A percentile compares a stretch with the other conserved stretches of the same genome.
Conservation (phyloP, 2,797 vertebrate species). For the Gymnocypris eckloni region DNA sequence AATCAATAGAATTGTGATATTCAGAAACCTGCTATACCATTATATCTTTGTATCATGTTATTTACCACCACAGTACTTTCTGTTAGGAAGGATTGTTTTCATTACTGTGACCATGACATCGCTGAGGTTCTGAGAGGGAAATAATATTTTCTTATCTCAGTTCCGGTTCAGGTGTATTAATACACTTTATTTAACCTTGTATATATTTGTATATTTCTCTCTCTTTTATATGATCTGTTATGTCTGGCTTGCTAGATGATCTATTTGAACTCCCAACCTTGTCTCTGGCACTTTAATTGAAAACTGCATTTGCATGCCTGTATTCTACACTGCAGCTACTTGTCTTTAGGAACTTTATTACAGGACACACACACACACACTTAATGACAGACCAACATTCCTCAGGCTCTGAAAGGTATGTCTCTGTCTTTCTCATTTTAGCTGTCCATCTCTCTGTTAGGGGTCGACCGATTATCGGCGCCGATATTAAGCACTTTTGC, state of each 20-base stretch:
- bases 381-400: constrained; percentile 50
- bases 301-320: constrained; percentile 19
- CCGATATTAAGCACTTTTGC: too few relatives aligned
- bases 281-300: constrained; percentile 17
- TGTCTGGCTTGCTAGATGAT: neutral
- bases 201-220: neutral
- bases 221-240: neutral
- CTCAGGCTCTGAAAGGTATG: constrained; percentile 25
- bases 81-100: neutral
- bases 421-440: constrained; percentile 9
- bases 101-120: neutral
- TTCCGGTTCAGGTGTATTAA: neutral
- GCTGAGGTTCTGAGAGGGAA: neutral
- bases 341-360: constrained; percentile 38
- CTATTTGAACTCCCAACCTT: neutral
- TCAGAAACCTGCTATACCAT: neutral
- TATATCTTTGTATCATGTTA: neutral
- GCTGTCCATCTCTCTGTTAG: constrained; percentile 1
- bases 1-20: neutral
- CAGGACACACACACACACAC: constrained; percentile 21
- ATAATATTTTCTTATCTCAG: neutral
- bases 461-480: too few relatives aligned
- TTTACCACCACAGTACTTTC: neutral
- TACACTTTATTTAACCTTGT: neutral
- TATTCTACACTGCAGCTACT: constrained; percentile 32